phyloP scores from a whole-genome alignment of 1,140 invertebrate species.

The Drosophila pectinifera region DNA sequence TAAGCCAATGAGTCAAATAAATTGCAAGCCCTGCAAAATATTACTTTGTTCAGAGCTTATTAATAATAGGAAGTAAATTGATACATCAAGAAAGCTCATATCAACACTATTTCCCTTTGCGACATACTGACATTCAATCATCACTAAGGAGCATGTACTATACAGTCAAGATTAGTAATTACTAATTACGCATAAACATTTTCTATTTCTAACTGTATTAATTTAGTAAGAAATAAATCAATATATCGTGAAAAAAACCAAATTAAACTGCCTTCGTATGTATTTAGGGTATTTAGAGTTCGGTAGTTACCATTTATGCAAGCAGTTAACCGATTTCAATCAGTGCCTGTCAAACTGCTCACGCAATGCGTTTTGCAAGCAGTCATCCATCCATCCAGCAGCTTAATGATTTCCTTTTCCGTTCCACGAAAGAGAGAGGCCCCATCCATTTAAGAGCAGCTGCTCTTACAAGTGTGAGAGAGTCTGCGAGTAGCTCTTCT shows the following conservation, averaged over 20 bases:
- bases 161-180: background rate
- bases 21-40: background rate
- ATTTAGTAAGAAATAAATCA: too few relatives aligned
- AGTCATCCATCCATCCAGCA: slow-evolving; percentile 45
- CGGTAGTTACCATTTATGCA: background rate
- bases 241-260: background rate
- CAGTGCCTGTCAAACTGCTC: slow-evolving; percentile 20
- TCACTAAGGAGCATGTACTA: background rate
- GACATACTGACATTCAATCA: slow-evolving; percentile 11
- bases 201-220: background rate
- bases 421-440: slow-evolving; percentile 19
- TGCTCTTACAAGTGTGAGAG: slow-evolving; percentile 44
- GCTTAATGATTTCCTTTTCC: slow-evolving; percentile 72
- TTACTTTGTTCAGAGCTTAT: background rate
- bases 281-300: slow-evolving; percentile 9
- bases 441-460: slow-evolving; percentile 54
- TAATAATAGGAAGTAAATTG: slow-evolving; percentile 16
- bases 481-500: slow-evolving; percentile 3
- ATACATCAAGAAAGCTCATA: background rate
- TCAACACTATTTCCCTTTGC: slow-evolving; percentile 7
- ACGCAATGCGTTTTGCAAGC: slow-evolving; percentile 53
- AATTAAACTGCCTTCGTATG: background rate
- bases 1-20: slow-evolving; percentile 15
- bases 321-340: background rate
- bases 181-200: background rate